These are phyloP conservation scores for Carabus problematicus DNA, from an alignment of 2,888 invertebrate genomes.

Conservation along the genomic window DNA sequence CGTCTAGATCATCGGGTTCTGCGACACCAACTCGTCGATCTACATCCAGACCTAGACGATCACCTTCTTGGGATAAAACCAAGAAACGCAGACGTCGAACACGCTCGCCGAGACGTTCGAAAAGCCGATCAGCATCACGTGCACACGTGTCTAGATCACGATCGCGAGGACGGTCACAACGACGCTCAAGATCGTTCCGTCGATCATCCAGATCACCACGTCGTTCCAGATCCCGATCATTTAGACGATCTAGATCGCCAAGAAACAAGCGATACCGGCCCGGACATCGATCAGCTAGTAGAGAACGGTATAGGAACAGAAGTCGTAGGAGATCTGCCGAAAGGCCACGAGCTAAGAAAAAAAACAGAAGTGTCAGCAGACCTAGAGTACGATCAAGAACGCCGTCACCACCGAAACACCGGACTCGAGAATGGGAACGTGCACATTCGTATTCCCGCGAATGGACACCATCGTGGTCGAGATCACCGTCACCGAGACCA, in stretches of 20 bases:
- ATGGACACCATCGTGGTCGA: slow-evolving; percentile 66
- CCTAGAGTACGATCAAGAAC: slow-evolving; percentile 53
- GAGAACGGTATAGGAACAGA: slow-evolving; percentile 52
- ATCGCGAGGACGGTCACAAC: slow-evolving; percentile 48
- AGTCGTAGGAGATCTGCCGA: slow-evolving; percentile 49
- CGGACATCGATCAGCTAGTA: slow-evolving; percentile 52
- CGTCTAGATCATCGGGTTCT: slow-evolving; percentile 40
- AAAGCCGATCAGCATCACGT: slow-evolving; percentile 44
- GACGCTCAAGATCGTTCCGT: slow-evolving; percentile 51
- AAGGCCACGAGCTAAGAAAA: slow-evolving; percentile 50
- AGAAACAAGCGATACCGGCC: slow-evolving; percentile 53
- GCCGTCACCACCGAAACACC: slow-evolving; percentile 50
- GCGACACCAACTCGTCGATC: slow-evolving; percentile 36
- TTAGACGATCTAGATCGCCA: slow-evolving; percentile 48
- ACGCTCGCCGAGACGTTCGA: slow-evolving; percentile 51
- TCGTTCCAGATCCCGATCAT: slow-evolving; percentile 46
- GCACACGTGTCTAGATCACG: slow-evolving; percentile 41
- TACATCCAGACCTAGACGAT: slow-evolving; percentile 22
- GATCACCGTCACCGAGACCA: slow-evolving; percentile 61
- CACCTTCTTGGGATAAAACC: slow-evolving; percentile 27
- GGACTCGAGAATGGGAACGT: slow-evolving; percentile 55
- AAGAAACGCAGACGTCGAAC: slow-evolving; percentile 51
- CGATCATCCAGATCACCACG: slow-evolving; percentile 47
- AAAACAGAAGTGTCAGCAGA: slow-evolving; percentile 56
- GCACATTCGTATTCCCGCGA: slow-evolving; percentile 49